Percentiles rank a stretch among this genome's conserved stretches.
These are phyloP conservation scores for Pelobates cultripes DNA, from an alignment of 2,797 vertebrate genomes.

Conservation along the genomic window DNA sequence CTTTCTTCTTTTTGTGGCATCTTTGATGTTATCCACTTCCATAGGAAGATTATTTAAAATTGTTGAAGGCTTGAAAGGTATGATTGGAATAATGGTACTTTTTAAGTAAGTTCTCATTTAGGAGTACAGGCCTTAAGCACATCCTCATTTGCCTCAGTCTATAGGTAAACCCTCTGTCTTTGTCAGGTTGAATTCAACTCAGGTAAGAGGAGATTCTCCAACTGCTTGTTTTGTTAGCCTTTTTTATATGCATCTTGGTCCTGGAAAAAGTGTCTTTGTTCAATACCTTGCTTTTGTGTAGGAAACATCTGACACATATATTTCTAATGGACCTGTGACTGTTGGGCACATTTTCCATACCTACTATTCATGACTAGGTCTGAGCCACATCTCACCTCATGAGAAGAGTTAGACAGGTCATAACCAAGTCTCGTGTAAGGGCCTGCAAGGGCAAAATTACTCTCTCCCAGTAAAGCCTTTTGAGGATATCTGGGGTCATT, in stretches of 20 bases:
- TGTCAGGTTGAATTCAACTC: constrained; percentile 77
- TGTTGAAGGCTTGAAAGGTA: constrained; percentile 60
- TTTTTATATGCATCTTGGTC: constrained; percentile 77
- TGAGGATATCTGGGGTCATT: constrained; percentile 68
- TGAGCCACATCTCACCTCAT: constrained; percentile 80
- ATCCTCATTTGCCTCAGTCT: constrained; percentile 78
- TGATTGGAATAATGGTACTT: constrained; percentile 64
- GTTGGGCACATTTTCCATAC: constrained; percentile 74
- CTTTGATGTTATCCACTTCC: constrained; percentile 66
- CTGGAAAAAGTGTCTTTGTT: constrained; percentile 74
- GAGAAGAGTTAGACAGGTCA: constrained; percentile 81
- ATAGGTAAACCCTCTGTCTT: constrained; percentile 73
- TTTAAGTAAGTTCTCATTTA: constrained; percentile 69
- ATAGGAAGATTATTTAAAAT: not conserved
- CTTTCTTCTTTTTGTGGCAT: constrained; percentile 66
- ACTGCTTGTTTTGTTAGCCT: constrained; percentile 84
- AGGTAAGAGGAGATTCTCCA: constrained; percentile 94
- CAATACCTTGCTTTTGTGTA: constrained; percentile 75
- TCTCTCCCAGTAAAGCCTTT: constrained; percentile 59
- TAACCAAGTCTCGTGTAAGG: constrained; percentile 83
- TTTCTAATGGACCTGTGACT: constrained; percentile 73
- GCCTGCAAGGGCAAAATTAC: constrained; percentile 70
- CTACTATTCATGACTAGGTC: constrained; percentile 73
- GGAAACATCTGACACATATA: constrained; percentile 81
- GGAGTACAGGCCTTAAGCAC: constrained; percentile 41